These are phyloP conservation scores for Phymanthus crucifer DNA, from an alignment of 92 coral and sea anemone species.

Conservation along the genomic window DNA sequence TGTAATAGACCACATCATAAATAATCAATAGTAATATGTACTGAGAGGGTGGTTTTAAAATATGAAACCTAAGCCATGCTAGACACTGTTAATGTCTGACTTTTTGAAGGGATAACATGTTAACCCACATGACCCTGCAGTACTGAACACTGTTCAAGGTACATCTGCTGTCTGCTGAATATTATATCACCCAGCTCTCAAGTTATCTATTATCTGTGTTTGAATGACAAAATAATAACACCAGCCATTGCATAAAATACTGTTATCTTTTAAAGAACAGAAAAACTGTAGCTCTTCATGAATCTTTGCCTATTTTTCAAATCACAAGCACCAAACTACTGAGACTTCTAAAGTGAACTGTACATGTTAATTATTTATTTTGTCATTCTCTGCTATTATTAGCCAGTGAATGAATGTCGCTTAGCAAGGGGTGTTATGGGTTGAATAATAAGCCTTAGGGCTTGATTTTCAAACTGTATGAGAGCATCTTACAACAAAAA, in stretches of 20 bases:
- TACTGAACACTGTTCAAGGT: background rate
- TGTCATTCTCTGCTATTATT: background rate
- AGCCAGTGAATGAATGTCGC: background rate
- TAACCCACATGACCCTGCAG: background rate
- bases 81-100: background rate
- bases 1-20: conserved; percentile 14
- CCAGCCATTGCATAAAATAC: too few relatives aligned
- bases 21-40: conserved; percentile 5
- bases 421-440: background rate
- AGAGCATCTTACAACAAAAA: too few relatives aligned
- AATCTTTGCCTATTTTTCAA: too few relatives aligned
- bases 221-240: too few relatives aligned
- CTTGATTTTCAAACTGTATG: background rate
- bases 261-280: too few relatives aligned
- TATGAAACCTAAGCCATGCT: conserved; percentile 2
- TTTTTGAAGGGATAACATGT: background rate
- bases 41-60: background rate
- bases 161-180: background rate
- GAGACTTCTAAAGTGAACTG: background rate
- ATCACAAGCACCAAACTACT: background rate
- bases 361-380: background rate
- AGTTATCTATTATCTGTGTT: background rate
- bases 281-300: too few relatives aligned
- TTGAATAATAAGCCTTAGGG: background rate
- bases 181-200: background rate